Conservation (phyloP, 1,140 invertebrate genomes). For the Triops cancriformis region DNA sequence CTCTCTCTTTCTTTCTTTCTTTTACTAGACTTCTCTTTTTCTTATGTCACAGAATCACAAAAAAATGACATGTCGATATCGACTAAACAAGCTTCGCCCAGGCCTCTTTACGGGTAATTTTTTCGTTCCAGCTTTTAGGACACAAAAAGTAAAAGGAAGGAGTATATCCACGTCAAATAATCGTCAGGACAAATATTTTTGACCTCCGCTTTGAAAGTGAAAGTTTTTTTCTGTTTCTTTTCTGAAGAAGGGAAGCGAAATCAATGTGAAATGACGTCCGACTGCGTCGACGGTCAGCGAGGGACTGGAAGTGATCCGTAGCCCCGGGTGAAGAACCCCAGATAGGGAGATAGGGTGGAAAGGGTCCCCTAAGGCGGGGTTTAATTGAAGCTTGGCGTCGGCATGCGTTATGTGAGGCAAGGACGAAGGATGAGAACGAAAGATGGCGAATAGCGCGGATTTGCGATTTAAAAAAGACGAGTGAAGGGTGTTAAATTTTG, state of each 20-base stretch:
- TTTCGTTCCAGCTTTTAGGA: not conserved
- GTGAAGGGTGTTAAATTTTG: no score
- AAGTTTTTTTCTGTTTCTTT: not conserved
- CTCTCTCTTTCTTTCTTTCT: not conserved
- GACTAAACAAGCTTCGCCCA: slow-evolving; percentile 2
- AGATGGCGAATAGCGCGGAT: no score
- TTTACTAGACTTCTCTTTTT: not conserved
- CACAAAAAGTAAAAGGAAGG: not conserved
- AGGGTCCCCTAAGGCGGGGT: not conserved
- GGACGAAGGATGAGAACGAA: no score
- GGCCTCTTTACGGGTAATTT: not conserved
- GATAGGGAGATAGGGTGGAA: no score
- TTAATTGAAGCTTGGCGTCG: not conserved
- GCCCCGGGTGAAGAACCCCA: not conserved
- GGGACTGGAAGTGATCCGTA: not conserved
- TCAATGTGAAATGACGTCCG: not conserved
- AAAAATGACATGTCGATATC: slow-evolving; percentile 14
- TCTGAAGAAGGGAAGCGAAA: not conserved
- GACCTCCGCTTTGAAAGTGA: not conserved
- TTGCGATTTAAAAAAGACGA: no score
- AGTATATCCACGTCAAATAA: slow-evolving; percentile 4
- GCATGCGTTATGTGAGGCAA: not conserved
- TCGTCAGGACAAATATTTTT: not conserved
- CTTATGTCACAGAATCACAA: not conserved
- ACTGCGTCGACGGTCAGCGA: not conserved